These are phyloP conservation scores for Pachycephus smyrnensis DNA, from an alignment of 2,888 invertebrate species.

Conservation along the genomic window DNA sequence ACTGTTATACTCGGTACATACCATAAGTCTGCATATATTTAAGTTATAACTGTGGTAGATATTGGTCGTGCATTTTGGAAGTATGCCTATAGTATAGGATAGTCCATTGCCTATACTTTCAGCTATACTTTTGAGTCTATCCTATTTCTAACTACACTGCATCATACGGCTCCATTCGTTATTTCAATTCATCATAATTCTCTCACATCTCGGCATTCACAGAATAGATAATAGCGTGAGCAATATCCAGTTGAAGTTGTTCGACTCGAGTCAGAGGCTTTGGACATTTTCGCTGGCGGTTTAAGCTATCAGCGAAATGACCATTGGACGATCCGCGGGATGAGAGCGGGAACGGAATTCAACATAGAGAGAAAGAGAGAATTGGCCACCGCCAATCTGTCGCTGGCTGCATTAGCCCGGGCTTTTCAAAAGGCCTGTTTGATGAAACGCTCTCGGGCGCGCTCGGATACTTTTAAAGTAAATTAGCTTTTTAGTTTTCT, in stretches of 20 bases:
- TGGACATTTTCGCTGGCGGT: conserved; percentile 58
- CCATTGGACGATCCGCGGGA: conserved; percentile 45
- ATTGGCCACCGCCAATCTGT: conserved; percentile 62
- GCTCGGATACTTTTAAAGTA: conserved; percentile 65
- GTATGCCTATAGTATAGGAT: too few relatives aligned
- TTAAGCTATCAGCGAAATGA: conserved; percentile 66
- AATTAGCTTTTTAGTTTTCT: conserved; percentile 67
- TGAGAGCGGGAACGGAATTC: conserved; percentile 10
- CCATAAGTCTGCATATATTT: too few relatives aligned
- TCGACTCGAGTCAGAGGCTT: conserved; percentile 25
- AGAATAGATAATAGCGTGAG: neutral
- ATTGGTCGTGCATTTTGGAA: too few relatives aligned
- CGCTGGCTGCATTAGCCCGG: conserved; percentile 65
- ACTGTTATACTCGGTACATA: too few relatives aligned
- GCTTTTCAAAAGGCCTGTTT: conserved; percentile 57
- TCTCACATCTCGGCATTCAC: neutral
- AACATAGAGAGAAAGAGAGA: conserved; percentile 30
- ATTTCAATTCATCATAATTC: neutral
- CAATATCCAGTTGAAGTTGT: neutral
- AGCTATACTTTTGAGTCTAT: too few relatives aligned
- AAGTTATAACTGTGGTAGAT: too few relatives aligned
- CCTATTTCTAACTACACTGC: neutral
- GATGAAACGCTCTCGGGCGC: conserved; percentile 38
- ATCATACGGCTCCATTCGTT: neutral
- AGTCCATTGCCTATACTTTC: too few relatives aligned